These are phyloP conservation scores for Halcyon smyrnensis DNA, from an alignment of 2,797 vertebrate species.

Conservation along the genomic window DNA sequence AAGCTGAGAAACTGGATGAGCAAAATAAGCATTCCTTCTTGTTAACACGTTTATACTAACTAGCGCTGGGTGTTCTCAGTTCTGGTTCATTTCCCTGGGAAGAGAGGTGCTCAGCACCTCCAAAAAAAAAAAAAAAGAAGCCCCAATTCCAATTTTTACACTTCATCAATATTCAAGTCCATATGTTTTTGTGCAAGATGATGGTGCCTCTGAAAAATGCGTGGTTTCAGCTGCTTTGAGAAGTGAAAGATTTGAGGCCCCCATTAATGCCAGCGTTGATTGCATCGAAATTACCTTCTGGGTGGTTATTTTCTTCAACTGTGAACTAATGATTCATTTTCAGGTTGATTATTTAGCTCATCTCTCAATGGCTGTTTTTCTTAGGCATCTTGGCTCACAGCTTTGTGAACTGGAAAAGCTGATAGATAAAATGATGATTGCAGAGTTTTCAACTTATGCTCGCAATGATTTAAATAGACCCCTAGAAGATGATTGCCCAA, in stretches of 20 bases:
- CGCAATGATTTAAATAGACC: conserved; percentile 90
- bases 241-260: not conserved
- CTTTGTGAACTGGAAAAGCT: conserved; percentile 98
- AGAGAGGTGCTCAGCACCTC: not conserved
- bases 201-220: not conserved
- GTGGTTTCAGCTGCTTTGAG: not conserved
- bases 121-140: not conserved
- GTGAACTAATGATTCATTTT: conserved; percentile 31
- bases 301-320: conserved; percentile 2
- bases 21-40: not conserved
- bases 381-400: conserved; percentile 96
- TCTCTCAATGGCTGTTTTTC: conserved; percentile 51
- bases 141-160: not conserved
- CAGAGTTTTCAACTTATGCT: conserved; percentile 94
- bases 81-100: not conserved
- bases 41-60: not conserved
- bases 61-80: not conserved
- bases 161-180: conserved; percentile 25
- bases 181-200: conserved; percentile 10
- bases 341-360: conserved; percentile 36
- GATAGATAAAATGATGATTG: conserved; percentile 99
- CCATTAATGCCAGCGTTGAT: not conserved
- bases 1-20: not conserved
- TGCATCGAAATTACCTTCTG: conserved; percentile 38
- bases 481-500: conserved; percentile 89